Conservation (phyloP, 2,797 vertebrate genomes). For the Pterois miles region DNA sequence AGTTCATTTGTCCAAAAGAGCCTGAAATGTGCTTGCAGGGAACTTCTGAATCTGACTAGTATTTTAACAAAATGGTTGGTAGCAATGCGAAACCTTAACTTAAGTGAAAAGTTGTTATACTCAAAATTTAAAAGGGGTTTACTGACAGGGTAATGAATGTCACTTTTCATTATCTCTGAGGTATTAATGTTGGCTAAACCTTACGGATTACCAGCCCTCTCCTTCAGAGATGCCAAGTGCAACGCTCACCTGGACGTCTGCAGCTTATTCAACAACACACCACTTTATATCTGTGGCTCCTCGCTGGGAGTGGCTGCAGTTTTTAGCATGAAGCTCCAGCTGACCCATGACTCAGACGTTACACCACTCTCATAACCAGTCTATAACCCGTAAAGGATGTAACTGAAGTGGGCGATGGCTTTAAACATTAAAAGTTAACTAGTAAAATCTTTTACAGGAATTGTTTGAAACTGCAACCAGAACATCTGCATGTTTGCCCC, state of each 20-base stretch:
- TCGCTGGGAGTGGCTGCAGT: conserved; percentile 26
- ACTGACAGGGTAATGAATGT: not conserved
- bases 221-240: conserved; percentile 3
- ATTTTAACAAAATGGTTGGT: conserved; percentile 49
- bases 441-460: conserved; percentile 42
- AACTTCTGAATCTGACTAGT: conserved; percentile 28
- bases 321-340: conserved; percentile 43
- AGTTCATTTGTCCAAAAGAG: conserved; percentile 35
- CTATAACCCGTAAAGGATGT: conserved; percentile 37
- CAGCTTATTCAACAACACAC: conserved; percentile 36
- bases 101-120: not conserved
- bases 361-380: conserved; percentile 12
- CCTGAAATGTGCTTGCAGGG: conserved; percentile 53
- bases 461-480: conserved; percentile 23
- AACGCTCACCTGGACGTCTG: not conserved
- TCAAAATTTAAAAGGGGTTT: not conserved
- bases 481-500: conserved; percentile 35
- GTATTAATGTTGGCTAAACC: not conserved
- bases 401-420: conserved; percentile 21
- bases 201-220: not conserved
- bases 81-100: conserved; percentile 17
- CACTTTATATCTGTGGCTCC: conserved; percentile 25
- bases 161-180: not conserved
- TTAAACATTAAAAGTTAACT: conserved; percentile 35
- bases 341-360: conserved; percentile 34